Evolutionary conservation across 2,888 invertebrate genomes (phyloP), one percentile per base, ranked within the genome.

Genomic region (Hemicrepidius hirtus): DNA sequence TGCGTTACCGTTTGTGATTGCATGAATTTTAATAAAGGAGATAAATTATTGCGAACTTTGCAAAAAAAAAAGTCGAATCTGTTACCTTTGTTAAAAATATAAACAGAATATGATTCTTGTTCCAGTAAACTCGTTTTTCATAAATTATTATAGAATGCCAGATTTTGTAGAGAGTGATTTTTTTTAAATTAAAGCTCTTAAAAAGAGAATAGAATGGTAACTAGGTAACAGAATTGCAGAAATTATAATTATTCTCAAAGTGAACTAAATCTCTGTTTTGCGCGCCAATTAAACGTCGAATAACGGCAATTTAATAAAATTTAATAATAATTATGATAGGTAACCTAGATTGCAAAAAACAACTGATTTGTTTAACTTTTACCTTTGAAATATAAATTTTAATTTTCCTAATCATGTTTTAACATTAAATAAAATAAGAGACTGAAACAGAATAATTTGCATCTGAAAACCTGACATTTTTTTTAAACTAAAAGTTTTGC

Each of bases 1-100:
- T 53, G 32, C 53, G 49, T 69, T 69, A 69, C 69, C 69, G 69
- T 69, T 69, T 55, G 68, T 32, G 41, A 68, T 62, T 62, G 55
- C 53, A 69, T 69, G 62, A 69, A 64, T 69, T 55, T 55, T 63
- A 63, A 69, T 67, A 37, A 37, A 20, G 35, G n/a, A 20, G 20
- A 35, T 20, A 40, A 57, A 40, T 37, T 50, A 50, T 16, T 20
- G 21, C 21, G 12, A 13, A 53, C 1, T 12, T 24, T 24, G 3
- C 24, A 3, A 24, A n/a, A n/a, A n/a, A n/a, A n/a, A n/a, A n/a
- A n/a, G n/a, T n/a, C n/a, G n/a, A n/a, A n/a, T n/a, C n/a, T n/a
- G n/a, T n/a, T n/a, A n/a, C n/a, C n/a, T n/a, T n/a, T n/a, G n/a
- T n/a, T n/a, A n/a, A n/a, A n/a, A n/a, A n/a, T n/a, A n/a, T n/a